Percentiles rank a stretch among this genome's conserved stretches.
Evolutionary conservation across 2,113 vertebrate species (phyloP).

Genomic region (Oryzias curvinotus): DNA sequence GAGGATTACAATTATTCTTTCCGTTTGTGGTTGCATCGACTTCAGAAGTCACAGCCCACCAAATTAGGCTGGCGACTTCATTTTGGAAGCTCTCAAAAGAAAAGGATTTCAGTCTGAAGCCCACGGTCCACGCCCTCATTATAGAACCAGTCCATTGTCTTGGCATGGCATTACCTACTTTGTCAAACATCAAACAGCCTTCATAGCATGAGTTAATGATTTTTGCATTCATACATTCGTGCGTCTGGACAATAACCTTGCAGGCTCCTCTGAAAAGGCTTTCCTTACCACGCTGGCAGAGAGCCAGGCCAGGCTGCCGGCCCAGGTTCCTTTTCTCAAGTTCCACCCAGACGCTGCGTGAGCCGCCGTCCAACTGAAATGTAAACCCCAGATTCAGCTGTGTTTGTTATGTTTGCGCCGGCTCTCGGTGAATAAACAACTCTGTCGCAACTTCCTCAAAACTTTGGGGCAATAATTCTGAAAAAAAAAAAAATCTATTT

Average conservation of each 20-base stretch:
- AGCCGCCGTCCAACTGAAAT: conserved; percentile 74
- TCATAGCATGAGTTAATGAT: conserved; percentile 6
- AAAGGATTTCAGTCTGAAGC: conserved; percentile 45
- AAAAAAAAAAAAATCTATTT: conserved; percentile 69
- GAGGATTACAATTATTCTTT: conserved; percentile 59
- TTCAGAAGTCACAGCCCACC: conserved; percentile 45
- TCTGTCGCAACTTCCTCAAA: conserved; percentile 64
- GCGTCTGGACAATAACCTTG: conserved; percentile 64
- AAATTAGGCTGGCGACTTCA: conserved; percentile 50
- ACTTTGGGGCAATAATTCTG: conserved; percentile 63
- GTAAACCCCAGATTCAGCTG: conserved; percentile 75
- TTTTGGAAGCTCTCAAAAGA: conserved; percentile 55
- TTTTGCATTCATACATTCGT: conserved; percentile 27
- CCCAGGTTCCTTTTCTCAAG: conserved; percentile 58
- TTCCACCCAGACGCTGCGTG: conserved; percentile 68
- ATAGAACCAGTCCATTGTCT: conserved; percentile 29
- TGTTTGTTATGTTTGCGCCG: conserved; percentile 72
- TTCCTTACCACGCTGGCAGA: conserved; percentile 59
- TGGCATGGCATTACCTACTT: conserved; percentile 27
- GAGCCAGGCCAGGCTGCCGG: conserved; percentile 52
- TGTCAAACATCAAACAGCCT: conserved; percentile 37
- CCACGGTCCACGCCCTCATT: conserved; percentile 53
- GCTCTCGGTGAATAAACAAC: conserved; percentile 58
- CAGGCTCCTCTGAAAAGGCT: conserved; percentile 57
- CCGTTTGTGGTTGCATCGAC: conserved; percentile 43